Base-by-base conservation (phyloP, 2,113 vertebrate species). In the Aphyosemion australe region DNA sequence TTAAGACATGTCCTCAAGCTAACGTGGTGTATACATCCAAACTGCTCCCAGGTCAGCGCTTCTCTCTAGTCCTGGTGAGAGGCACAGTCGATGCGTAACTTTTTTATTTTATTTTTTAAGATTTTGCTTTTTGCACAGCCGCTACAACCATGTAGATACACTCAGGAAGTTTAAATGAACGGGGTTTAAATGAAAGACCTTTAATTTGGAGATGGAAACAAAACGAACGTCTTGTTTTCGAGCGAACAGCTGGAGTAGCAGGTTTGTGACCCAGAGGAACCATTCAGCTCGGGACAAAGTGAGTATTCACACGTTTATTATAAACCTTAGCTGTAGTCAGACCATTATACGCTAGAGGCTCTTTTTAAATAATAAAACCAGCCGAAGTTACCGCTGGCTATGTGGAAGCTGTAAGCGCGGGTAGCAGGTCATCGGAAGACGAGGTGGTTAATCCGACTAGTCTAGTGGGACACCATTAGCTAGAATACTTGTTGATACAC, bases 31-130 rank as follows among this genome's bases (percentile, higher is more conserved):
- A 6, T 9, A 55, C 54, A 14, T 49, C 39, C 51, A 66, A 80
- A 79, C 89, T n/a, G 89, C 55, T 79, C 56, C 42, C 65, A 52
- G 43, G 47, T 78, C 88, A 84, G 87, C 67, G 41, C 8, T 8
- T 34, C 21, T 0, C 58, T 8, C 21, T 10, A 7, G 51, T 41
- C 46, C 37, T 8, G 58, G 71, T 81, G 72, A 80, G 75, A 70
- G 66, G 59, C 55, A 53, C 59, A 7, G 61, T 68, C 61, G 58
- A 87, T 76, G 83, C 78, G 78, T 76, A 72, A 70, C 80, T 37
- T 26, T 26, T 26, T 26, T 4, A 4, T 26, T 26, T 26, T 4
- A 4, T 47, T 87, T 84, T 78, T 75, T 80, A 84, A 87, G 74
- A 61, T 76, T 61, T 69, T 19, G 47, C 76, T 48, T 60, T 13